Base-by-base conservation (phyloP, 2,888 invertebrate genomes). In the Caenorhabditis drosophilae region DNA sequence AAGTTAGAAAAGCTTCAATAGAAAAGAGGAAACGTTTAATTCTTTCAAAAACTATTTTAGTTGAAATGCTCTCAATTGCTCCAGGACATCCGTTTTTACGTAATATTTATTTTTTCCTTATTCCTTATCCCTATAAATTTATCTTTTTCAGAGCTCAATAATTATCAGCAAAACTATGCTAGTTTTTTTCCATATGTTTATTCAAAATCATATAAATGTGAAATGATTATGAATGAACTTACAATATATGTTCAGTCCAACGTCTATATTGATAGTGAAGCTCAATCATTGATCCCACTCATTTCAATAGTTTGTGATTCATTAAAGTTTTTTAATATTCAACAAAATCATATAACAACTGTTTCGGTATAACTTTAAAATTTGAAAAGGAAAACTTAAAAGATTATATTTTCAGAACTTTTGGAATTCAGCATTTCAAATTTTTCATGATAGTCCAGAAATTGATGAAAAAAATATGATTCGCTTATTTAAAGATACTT, bases 61-160 rank as follows among this genome's bases (percentile, higher is more conserved):
- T 31, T 51, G 3, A 26, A 41, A 4, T 34, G 26, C 1, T 11
- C 35, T 4, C 40, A 52, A 6, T 51, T 46, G 18, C 49, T 26
- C 1, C n/a, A 26, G 20, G 47, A 55, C 41, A 23, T 55, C 35
- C 35, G 40, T 20, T 40, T 40, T 40, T 40, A 18, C 20, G 40
- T 40, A 18, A 40, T 3, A 16, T 18, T 40, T 40, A 20, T n/a
- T 18, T 40, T 40, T 18, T 7, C 3, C 18, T 18, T 4, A 2
- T n/a, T n/a, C n/a, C n/a, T n/a, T n/a, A n/a, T n/a, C 16, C 2
- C 7, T 6, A 7, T 11, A 40, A 40, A 36, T 7, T 40, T n/a
- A 2, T 16, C 4, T 40, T 40, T 15, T 40, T 18, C 20, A 35
- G 3, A 35, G n/a, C n/a, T n/a, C n/a, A n/a, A n/a, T n/a, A n/a